These are phyloP conservation scores for Mus musculus DNA, from an alignment of 2,113 vertebrate species.

Conservation along the genomic window DNA sequence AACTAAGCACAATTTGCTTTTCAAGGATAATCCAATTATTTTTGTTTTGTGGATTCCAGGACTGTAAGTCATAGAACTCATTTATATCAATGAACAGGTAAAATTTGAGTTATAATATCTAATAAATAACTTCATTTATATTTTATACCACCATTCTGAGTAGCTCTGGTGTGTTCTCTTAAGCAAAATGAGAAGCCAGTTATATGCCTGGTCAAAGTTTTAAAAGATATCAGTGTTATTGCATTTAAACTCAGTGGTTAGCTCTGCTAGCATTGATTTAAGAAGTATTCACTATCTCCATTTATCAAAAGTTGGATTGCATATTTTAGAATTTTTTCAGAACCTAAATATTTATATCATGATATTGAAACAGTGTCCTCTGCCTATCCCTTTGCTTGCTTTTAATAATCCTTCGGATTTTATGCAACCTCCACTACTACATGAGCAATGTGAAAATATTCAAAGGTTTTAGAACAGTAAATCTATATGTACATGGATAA, in stretches of 20 bases:
- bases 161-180: slow-evolving; percentile 55
- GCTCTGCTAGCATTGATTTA: neutral
- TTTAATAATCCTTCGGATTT: neutral
- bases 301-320: neutral
- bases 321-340: neutral
- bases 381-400: neutral
- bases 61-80: slow-evolving; percentile 57
- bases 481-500: neutral
- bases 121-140: slow-evolving; percentile 81
- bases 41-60: slow-evolving; percentile 67
- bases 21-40: slow-evolving; percentile 67
- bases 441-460: neutral
- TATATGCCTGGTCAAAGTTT: neutral
- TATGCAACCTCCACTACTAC: neutral
- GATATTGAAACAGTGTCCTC: neutral
- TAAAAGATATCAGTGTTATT: slow-evolving; percentile 50
- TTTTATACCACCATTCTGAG: slow-evolving; percentile 71
- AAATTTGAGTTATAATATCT: slow-evolving; percentile 77
- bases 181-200: slow-evolving; percentile 60
- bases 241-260: neutral
- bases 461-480: neutral
- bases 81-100: slow-evolving; percentile 75
- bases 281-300: neutral
- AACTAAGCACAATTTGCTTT: slow-evolving; percentile 67
- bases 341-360: neutral